These are phyloP conservation scores for Drosophila greeni DNA, from an alignment of 2,888 invertebrate genomes.

Conservation along the genomic window DNA sequence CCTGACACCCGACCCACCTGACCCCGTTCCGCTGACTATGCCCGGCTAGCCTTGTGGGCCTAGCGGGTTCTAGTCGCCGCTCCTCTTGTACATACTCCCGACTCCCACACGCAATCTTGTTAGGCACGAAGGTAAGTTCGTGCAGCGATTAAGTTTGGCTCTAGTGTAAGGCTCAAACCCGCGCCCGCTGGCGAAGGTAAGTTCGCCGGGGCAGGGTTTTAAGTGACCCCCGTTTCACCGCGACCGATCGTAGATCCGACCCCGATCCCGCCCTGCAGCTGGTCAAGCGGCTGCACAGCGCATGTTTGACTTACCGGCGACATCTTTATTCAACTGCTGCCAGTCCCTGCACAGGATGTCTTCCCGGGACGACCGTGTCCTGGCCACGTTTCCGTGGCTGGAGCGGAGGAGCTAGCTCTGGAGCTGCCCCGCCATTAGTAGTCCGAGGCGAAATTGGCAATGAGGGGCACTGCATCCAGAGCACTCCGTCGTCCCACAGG, in stretches of 20 bases:
- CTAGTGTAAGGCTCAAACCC: constrained; percentile 55
- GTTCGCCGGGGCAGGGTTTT: constrained; percentile 67
- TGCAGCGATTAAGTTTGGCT: constrained; percentile 50
- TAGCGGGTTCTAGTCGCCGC: constrained; percentile 60
- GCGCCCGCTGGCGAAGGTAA: constrained; percentile 61
- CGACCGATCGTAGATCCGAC: constrained; percentile 50
- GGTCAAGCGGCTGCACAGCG: constrained; percentile 49
- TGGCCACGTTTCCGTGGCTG: constrained; percentile 4
- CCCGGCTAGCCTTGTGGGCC: constrained; percentile 59
- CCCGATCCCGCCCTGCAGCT: constrained; percentile 50
- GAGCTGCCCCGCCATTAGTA: constrained; percentile 50
- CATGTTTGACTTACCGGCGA: constrained; percentile 69
- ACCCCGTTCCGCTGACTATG: constrained; percentile 50
- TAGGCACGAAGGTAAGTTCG: constrained; percentile 72
- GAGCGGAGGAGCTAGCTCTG: neutral
- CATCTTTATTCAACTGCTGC: constrained; percentile 72
- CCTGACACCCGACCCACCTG: constrained; percentile 19
- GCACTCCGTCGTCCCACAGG: constrained; percentile 1
- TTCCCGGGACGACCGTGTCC: constrained; percentile 14
- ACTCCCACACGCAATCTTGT: constrained; percentile 23
- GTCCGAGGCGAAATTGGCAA: constrained; percentile 50
- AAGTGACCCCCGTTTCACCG: constrained; percentile 54
- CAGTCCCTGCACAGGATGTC: constrained; percentile 27
- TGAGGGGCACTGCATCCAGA: constrained; percentile 10
- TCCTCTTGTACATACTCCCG: constrained; percentile 54